Evolutionary conservation across 2,888 invertebrate species (phyloP), one percentile per base, ranked within the genome.

Genomic region (Parthenolecanium corni): DNA sequence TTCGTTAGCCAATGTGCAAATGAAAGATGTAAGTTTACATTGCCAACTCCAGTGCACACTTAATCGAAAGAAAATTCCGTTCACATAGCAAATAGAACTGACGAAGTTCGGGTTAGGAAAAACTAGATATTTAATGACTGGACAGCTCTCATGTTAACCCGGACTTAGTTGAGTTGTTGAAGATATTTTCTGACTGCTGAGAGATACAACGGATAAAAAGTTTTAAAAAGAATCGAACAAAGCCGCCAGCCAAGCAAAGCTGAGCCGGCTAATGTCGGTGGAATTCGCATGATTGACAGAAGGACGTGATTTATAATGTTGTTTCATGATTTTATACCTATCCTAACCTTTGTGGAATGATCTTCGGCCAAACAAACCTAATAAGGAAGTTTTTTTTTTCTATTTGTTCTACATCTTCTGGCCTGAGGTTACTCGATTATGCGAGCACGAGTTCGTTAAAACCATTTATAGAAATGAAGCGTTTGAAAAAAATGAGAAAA

Each of bases 221-320:
- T 47, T 58, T 58, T 38, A 36, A 25, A 51, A 20, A 52, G 49
- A 47, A 58, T 58, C 21, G 46, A 42, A 46, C 58, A 47, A 47
- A 58, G 49, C 58, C 58, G 58, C 57, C 46, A 58, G 58, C 49
- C 58, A 31, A 49, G 58, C 49, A 49, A 58, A 58, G 58, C 46
- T 58, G 58, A 58, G 58, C 58, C 58, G 58, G 58, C 58, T 47
- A 58, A 58, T 58, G 58, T 58, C 58, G 58, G 58, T 44, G 58
- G 58, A 58, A 58, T 58, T 58, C 58, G 58, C 58, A 58, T 58
- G 58, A 58, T 58, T 58, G 58, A 58, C 58, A 58, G 58, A 36
- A 58, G 49, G 58, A 58, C 58, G 58, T 58, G 58, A 58, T 58
- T 58, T 58, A 58, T 58, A 58, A 58, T 58, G 58, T 58, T 58